Conservation (phyloP, 2,797 vertebrate species). For the Lithobates pipiens region DNA sequence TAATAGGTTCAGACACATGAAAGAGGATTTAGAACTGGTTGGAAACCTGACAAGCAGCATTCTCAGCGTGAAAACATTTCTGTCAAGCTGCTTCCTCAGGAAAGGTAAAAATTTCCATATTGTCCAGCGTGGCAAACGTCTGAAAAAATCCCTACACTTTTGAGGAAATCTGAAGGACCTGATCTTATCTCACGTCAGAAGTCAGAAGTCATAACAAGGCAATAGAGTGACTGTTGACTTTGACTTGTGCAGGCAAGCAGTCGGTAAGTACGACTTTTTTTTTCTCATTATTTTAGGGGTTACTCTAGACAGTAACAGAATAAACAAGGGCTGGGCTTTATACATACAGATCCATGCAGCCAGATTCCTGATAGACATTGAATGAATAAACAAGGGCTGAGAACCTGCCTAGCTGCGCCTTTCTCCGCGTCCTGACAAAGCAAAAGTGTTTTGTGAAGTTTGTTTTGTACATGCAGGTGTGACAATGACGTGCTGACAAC, state of each 20-base stretch:
- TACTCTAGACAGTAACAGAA: neutral
- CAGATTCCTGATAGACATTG: neutral
- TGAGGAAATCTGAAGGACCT: neutral
- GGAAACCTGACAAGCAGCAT: conserved; percentile 53
- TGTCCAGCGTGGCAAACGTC: conserved; percentile 47
- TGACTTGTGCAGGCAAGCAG: neutral
- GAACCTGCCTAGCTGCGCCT: neutral
- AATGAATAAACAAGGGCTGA: neutral
- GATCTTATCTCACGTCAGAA: neutral
- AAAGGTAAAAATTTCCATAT: conserved; percentile 40
- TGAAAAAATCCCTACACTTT: neutral
- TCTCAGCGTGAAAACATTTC: conserved; percentile 25
- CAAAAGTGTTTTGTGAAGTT: neutral
- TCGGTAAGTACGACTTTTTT: conserved; percentile 29
- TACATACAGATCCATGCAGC: neutral
- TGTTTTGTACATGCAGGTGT: neutral
- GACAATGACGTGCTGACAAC: neutral
- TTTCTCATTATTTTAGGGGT: neutral
- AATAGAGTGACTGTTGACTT: neutral
- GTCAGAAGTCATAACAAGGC: neutral
- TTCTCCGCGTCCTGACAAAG: neutral
- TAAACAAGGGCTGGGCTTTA: conserved; percentile 1
- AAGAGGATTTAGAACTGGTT: conserved; percentile 50
- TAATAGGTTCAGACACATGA: neutral
- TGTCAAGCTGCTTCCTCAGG: conserved; percentile 20